Base-by-base conservation (phyloP, 2,113 vertebrate species). In the Cynocephalus volans region DNA sequence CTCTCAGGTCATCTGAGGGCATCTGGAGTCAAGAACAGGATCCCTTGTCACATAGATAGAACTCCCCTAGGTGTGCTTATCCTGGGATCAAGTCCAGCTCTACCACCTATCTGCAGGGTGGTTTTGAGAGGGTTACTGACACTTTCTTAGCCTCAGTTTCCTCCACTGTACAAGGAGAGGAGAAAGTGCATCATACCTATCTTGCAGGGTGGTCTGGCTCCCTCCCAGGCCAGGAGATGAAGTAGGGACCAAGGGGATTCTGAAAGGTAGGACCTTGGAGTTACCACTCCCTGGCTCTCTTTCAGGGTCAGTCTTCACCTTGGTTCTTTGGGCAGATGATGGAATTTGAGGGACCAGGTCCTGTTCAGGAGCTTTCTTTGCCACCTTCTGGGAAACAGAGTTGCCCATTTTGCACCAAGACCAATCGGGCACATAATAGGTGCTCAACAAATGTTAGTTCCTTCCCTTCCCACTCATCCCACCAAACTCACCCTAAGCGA, bases 221-320 rank as follows among this genome's bases (percentile, higher is more conserved):
- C 26, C 23, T 33, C 87, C 64, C 23, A 28, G 41, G 56, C 4
- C 8, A 62, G n/a, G 14, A 26, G 12, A 54, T 48, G 24, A 50
- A 58, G 5, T 23, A 48, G 36, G 6, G 36, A 36, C 60, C 2
- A 8, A 19, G 31, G 7, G 4, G 0, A 36, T 9, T 2, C 23
- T 41, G n/a, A 33, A 13, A 45, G 19, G 14, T 18, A 23, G 24
- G n/a, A 18, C 6, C 31, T 3, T 54, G 17, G 21, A 58, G 31
- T 12, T 33, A 12, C 28, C n/a, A 45, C 41, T 52, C 36, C 33
- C 26, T 11, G 36, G 33, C 1, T 12, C 54, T 33, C 19, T 84
- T 62, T 62, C 45, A 14, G 65, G 11, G 54, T 23, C 69, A 76
- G 67, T 10, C 23, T 45, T 65, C 62, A 31, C 52, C 75, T 73